A percentile compares a stretch with the other conserved stretches of the same genome.
Evolutionary conservation across 2,888 invertebrate species (phyloP).

Genomic region (Nemapogon koenigi): DNA sequence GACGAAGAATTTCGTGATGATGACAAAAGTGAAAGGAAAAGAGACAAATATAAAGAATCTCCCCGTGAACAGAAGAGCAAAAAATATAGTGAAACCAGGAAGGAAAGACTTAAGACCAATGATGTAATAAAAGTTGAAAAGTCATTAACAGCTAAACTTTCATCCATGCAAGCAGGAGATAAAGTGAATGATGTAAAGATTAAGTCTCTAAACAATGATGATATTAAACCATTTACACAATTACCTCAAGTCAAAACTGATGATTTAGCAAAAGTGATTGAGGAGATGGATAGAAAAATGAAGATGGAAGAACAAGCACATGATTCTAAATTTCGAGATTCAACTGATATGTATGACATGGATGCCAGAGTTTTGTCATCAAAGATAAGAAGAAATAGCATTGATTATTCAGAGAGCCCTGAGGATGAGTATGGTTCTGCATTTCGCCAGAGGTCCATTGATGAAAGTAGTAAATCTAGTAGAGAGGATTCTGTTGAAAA

Average conservation of each 20-base stretch:
- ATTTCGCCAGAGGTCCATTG: slow-evolving; percentile 61
- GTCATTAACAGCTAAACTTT: slow-evolving; percentile 40
- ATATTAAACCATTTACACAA: slow-evolving; percentile 59
- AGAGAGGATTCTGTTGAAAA: slow-evolving; percentile 61
- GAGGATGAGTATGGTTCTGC: slow-evolving; percentile 33
- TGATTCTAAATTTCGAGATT: slow-evolving; percentile 24
- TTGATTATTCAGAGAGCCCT: slow-evolving; percentile 38
- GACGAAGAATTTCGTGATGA: slow-evolving; percentile 39
- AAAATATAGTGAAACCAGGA: slow-evolving; percentile 56
- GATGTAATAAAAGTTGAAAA: slow-evolving; percentile 45
- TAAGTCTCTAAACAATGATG: slow-evolving; percentile 43
- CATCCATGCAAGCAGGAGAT: slow-evolving; percentile 20
- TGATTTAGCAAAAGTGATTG: slow-evolving; percentile 50
- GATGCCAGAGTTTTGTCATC: slow-evolving; percentile 19
- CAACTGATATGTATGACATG: slow-evolving; percentile 19
- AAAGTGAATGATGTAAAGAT: slow-evolving; percentile 33
- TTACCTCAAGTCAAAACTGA: slow-evolving; percentile 57
- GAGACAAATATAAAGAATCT: slow-evolving; percentile 49
- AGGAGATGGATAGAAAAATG: slow-evolving; percentile 47
- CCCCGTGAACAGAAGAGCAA: slow-evolving; percentile 52
- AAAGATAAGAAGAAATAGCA: slow-evolving; percentile 41
- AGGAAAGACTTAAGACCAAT: slow-evolving; percentile 42
- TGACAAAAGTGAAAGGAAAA: slow-evolving; percentile 37
- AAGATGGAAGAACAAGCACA: slow-evolving; percentile 33
- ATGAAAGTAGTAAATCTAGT: slow-evolving; percentile 61